Base-by-base conservation (phyloP, 2,797 vertebrate species). In the Phataginus tetradactyla region DNA sequence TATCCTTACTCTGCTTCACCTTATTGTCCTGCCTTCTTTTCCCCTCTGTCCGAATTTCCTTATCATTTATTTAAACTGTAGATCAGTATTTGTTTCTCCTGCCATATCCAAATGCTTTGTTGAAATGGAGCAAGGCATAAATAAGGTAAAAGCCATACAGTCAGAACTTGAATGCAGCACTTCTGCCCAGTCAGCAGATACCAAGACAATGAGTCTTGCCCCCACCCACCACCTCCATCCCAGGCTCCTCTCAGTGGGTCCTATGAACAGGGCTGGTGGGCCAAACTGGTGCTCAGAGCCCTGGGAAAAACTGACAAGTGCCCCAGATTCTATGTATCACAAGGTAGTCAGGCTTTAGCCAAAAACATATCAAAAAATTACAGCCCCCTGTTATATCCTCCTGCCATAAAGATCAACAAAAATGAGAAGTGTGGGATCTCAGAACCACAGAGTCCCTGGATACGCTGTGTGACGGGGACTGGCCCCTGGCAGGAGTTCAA, bases 101-200 rank as follows among this genome's bases (percentile, higher is more conserved):
- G 34, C 18, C 45, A 71, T 4, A 2, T 49, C 18, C 59, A 53
- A 75, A 27, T 49, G 27, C 27, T 51, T 57, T 91, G 12, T n/a
- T 29, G 78, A 94, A 88, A 59, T 72, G n/a, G 63, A 84, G 21
- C 69, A 57, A 86, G 49, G 57, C 64, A 59, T 63, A 88, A 86
- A 34, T 37, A 14, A 75, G 25, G 61, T 29, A 87, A 63, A 87
- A 84, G n/a, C 2, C 37, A 23, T 2, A 66, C 49, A 78, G 49
- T 21, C 84, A n/a, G 64, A 39, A 59, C 12, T 20, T 20, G 71
- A 71, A 72, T 23, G 27, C 7, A 17, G 14, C 5, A 5, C 45
- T 75, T 37, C 34, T 45, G 69, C 45, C 64, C 18, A 1, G 2
- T 59, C 55, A 74, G 74, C 63, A 49, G 57, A 45, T 25, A 17